Evolutionary conservation across 30 jellyfish, hydroid and myxozoan genomes (phyloP), one percentile per base, ranked within the genome.

Genomic region (Cassiopea xamachana): DNA sequence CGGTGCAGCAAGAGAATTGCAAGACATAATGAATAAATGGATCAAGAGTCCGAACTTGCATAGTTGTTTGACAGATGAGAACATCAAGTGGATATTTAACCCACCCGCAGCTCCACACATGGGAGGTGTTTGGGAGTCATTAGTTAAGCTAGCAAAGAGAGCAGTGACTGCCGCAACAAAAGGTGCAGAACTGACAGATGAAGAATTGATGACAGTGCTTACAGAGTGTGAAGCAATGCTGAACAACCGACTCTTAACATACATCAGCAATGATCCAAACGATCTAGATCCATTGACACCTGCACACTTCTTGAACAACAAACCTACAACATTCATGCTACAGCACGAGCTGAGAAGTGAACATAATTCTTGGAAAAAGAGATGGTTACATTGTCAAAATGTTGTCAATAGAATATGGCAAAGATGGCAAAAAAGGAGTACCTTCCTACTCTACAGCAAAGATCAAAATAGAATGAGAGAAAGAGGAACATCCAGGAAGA

Each of bases 61-160:
- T 4, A 51, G 64, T 2, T 9, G 9, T 9, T 9, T 51, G 4
- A 51, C 8, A 51, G 64, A 51, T 51, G 64, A 4, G 4, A 9
- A 51, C 9, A 2, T 51, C 4, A 51, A 51, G 9, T 51, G 64
- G 64, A 51, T 51, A 2, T 51, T 51, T 9, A 51, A 51, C 9
- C 64, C 64, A 51, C 64, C 64, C 7, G 92, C 92, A 67, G 84
- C 92, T 50, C 92, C 84, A 0, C 92, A 83, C 69, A 50, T 71
- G 77, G 77, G 92, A 43, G 92, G 92, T 68, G 75, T 69, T 67
- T 83, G 84, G 86, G 92, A 83, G 69, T 72, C 83, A 83, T 50
- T 83, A 43, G 92, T 2, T 2, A 69, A 72, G 75, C 72, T 72
- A 27, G 83, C 77, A 44, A 83, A 83, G 84, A 83, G 74, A 71